Evolutionary conservation across 2,888 invertebrate species (phyloP).

Genomic region (Heliconius charithonia): DNA sequence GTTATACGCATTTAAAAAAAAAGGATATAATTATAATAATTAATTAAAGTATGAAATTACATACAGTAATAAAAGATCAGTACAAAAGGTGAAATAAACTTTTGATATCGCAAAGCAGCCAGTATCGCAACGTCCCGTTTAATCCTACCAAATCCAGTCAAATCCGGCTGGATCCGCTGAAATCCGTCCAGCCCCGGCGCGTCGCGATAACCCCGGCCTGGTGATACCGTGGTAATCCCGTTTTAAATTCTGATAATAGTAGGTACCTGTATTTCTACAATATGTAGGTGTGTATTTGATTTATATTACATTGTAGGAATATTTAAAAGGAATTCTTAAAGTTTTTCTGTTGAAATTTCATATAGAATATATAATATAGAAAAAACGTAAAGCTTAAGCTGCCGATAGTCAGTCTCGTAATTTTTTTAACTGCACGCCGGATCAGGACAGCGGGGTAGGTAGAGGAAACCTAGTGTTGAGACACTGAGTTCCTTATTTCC

Average conservation of each 20-base stretch:
- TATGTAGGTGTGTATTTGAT: slow-evolving; percentile 43
- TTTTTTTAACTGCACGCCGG: too few relatives aligned
- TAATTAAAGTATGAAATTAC: slow-evolving; percentile 39
- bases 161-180: slow-evolving; percentile 68
- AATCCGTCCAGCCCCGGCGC: slow-evolving; percentile 67
- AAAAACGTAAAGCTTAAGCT: background rate
- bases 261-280: slow-evolving; percentile 66
- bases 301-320: slow-evolving; percentile 21
- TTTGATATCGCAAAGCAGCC: slow-evolving; percentile 74
- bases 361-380: background rate
- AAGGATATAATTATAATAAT: background rate
- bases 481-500: too few relatives aligned
- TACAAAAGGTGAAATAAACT: slow-evolving; percentile 76
- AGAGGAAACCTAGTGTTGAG: too few relatives aligned
- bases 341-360: background rate
- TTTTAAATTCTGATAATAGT: slow-evolving; percentile 81
- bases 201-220: slow-evolving; percentile 60
- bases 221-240: slow-evolving; percentile 77
- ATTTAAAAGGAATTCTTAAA: background rate
- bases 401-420: background rate
- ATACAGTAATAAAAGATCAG: slow-evolving; percentile 60
- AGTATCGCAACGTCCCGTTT: slow-evolving; percentile 57
- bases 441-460: too few relatives aligned
- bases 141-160: slow-evolving; percentile 67
- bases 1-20: too few relatives aligned